These are phyloP conservation scores for Petrocephalus microphthalmus DNA, from an alignment of 2,113 vertebrate species.

Conservation along the genomic window DNA sequence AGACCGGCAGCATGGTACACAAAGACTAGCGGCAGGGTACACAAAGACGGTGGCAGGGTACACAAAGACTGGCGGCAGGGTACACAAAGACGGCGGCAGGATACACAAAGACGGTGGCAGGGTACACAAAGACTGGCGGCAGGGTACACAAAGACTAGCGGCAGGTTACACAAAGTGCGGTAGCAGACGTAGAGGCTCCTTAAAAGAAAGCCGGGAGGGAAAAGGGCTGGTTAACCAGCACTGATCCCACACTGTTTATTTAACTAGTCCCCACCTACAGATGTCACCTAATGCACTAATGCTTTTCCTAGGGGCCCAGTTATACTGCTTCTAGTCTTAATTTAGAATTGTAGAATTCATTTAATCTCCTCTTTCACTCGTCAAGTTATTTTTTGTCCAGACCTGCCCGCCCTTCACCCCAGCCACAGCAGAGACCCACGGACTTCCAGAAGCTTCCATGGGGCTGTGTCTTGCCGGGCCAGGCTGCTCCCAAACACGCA, in stretches of 20 bases:
- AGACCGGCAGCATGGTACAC: too few species aligned
- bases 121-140: too few species aligned
- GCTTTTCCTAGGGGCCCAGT: neutral
- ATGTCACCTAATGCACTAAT: neutral
- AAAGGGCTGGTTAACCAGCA: neutral
- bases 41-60: too few species aligned
- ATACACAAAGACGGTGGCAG: too few species aligned
- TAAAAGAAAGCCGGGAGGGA: neutral
- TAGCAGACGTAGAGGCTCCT: neutral
- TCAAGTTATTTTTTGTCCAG: neutral
- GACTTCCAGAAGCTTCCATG: neutral
- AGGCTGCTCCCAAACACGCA: neutral
- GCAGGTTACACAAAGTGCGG: too few species aligned
- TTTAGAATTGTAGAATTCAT: neutral
- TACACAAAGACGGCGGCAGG: too few species aligned
- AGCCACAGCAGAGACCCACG: neutral
- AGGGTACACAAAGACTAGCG: too few species aligned
- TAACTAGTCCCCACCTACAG: neutral
- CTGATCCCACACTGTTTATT: neutral
- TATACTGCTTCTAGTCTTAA: neutral
- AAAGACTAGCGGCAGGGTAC: too few species aligned
- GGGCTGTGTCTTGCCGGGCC: neutral
- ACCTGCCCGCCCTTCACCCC: neutral
- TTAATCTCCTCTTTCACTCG: neutral
- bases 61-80: too few species aligned